Conservation (phyloP, 2,113 vertebrate genomes). For the Natator depressus region DNA sequence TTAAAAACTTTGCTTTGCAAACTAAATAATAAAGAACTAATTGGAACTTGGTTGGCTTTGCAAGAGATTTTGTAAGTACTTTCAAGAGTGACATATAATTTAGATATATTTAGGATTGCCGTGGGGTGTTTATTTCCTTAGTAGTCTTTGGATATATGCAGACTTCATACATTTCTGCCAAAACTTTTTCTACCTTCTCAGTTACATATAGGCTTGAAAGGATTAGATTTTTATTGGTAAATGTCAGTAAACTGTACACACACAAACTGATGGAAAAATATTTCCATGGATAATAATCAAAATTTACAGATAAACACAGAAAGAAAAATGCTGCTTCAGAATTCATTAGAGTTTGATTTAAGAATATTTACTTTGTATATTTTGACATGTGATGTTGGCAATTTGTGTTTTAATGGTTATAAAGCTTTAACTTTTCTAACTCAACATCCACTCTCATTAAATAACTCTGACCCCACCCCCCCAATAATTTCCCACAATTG, state of each 20-base stretch:
- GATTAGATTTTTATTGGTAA: background rate
- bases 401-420: background rate
- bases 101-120: background rate
- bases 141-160: background rate
- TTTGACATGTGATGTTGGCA: background rate
- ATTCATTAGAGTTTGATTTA: background rate
- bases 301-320: background rate
- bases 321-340: background rate
- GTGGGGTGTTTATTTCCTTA: background rate
- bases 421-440: background rate
- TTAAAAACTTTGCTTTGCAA: constrained; percentile 64
- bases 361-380: background rate
- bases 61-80: constrained; percentile 4
- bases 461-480: background rate
- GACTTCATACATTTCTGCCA: background rate
- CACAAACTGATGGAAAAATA: background rate
- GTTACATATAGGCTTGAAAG: background rate
- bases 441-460: background rate
- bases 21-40: constrained; percentile 37
- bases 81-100: background rate
- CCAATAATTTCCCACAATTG: background rate
- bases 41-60: constrained; percentile 39
- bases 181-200: background rate
- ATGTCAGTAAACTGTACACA: background rate
- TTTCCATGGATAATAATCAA: background rate